Evolutionary conservation across 2,113 vertebrate genomes (phyloP).

Genomic region (Tonatia bakeri): DNA sequence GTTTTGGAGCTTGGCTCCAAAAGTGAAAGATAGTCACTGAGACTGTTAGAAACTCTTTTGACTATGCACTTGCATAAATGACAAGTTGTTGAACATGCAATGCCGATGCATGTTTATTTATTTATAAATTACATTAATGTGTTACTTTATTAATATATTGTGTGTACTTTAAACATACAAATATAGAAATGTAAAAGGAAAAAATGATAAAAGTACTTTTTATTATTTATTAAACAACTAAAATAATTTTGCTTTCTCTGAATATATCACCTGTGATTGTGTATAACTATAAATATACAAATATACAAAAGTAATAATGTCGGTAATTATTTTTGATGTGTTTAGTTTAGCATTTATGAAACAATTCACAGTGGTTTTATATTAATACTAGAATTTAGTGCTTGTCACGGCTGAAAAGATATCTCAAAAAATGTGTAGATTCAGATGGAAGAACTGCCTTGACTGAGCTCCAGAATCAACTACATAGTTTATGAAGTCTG

Average conservation of each 20-base stretch:
- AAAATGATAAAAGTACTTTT: neutral
- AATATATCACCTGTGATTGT: neutral
- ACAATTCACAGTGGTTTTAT: neutral
- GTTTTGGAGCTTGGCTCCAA: neutral
- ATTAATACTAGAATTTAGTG: neutral
- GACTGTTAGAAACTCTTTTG: neutral
- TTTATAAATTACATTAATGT: neutral
- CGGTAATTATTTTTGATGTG: neutral
- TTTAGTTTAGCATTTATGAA: neutral
- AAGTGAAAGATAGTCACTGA: neutral
- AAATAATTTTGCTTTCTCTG: conserved; percentile 20
- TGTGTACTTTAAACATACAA: neutral
- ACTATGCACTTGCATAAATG: neutral
- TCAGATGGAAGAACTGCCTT: neutral
- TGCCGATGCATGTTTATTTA: neutral
- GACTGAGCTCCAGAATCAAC: neutral
- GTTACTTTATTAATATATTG: neutral
- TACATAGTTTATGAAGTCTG: neutral
- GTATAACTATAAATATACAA: neutral
- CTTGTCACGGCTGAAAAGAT: neutral
- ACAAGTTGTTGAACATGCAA: neutral
- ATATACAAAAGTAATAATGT: neutral
- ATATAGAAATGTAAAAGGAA: neutral
- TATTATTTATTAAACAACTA: neutral
- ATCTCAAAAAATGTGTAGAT: neutral